phyloP scores from a whole-genome alignment of 2,797 vertebrate genomes.

The Loris lydekkerianus region DNA sequence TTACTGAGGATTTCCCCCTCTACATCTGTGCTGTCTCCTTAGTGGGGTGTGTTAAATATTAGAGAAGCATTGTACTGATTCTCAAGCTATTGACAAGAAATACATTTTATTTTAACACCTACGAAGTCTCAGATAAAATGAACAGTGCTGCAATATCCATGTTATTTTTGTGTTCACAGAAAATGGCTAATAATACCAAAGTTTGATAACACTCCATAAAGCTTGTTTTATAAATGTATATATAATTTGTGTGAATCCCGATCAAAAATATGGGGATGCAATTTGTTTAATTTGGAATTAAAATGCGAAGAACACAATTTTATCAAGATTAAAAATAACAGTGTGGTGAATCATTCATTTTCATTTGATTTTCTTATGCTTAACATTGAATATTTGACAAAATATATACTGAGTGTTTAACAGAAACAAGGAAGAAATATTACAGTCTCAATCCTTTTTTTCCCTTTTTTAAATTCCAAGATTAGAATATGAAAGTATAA shows the following conservation, averaged over 20 bases:
- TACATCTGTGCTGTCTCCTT: constrained; percentile 81
- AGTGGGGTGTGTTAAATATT: constrained; percentile 39
- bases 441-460: no score
- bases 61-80: constrained; percentile 73
- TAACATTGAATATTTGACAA: constrained; percentile 24
- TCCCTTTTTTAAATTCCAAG: no score
- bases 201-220: not conserved
- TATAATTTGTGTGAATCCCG: not conserved
- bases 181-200: not conserved
- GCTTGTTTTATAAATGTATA: not conserved
- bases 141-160: constrained; percentile 72
- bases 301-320: not conserved
- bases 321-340: not conserved
- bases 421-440: not conserved
- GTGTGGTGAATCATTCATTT: not conserved
- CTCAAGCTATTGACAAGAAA: constrained; percentile 81
- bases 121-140: constrained; percentile 18
- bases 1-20: constrained; percentile 83
- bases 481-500: no score
- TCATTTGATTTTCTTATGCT: not conserved
- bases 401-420: not conserved
- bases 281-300: not conserved
- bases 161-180: constrained; percentile 70
- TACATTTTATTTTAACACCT: not conserved
- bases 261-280: not conserved